Evolutionary conservation across 1,140 invertebrate species (phyloP).

Genomic region (Ruditapes philippinarum): DNA sequence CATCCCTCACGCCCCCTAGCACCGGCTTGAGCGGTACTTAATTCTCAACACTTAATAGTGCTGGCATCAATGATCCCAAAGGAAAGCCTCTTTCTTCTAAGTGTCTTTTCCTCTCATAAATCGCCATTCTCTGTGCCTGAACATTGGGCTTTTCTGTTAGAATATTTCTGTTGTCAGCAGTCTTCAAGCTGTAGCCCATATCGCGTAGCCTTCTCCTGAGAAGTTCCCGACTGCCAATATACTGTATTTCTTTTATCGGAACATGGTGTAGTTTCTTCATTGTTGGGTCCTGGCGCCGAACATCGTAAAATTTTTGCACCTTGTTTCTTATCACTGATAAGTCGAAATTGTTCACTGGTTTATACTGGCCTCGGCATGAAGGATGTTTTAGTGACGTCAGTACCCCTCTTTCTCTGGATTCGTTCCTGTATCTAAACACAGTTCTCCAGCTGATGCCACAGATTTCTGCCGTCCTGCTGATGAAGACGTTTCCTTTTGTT

Average conservation of each 20-base stretch:
- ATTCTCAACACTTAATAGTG: too few species aligned
- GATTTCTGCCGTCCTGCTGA: too few species aligned
- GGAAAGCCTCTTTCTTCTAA: not conserved
- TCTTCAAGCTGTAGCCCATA: not conserved
- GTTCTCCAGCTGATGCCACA: too few species aligned
- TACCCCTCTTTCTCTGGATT: too few species aligned
- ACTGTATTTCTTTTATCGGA: not conserved
- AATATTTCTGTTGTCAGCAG: conserved; percentile 12
- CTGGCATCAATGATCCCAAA: too few species aligned
- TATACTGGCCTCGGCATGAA: not conserved
- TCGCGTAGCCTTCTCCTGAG: not conserved
- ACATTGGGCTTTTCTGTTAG: not conserved
- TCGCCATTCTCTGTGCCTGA: not conserved
- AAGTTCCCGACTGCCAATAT: not conserved
- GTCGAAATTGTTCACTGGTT: not conserved
- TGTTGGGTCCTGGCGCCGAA: not conserved
- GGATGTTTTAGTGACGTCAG: too few species aligned
- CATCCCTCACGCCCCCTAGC: too few species aligned
- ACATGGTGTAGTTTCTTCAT: not conserved
- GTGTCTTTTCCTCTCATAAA: not conserved
- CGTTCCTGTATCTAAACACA: too few species aligned
- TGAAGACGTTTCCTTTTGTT: too few species aligned
- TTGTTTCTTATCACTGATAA: conserved; percentile 1
- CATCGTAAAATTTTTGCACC: not conserved
- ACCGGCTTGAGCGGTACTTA: too few species aligned